Conservation (phyloP, 1,140 invertebrate species). For the Lepidurus arcticus region DNA sequence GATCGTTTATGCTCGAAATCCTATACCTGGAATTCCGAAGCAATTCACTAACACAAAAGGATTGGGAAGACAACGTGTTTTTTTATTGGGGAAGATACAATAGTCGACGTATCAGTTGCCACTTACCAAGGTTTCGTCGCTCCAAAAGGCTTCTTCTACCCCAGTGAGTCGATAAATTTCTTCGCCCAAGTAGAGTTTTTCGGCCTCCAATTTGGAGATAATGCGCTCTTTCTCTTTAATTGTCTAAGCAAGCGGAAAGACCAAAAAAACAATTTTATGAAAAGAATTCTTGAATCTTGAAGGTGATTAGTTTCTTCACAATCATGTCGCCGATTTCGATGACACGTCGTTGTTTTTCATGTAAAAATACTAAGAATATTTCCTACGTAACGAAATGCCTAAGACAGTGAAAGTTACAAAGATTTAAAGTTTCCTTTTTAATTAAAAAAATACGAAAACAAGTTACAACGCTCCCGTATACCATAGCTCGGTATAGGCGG, state of each 20-base stretch:
- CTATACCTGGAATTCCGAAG: neutral
- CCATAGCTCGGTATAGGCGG: no score
- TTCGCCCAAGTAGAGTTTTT: slow-evolving; percentile 40
- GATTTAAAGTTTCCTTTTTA: no score
- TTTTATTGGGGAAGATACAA: neutral
- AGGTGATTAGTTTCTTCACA: no score
- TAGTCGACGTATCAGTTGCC: neutral
- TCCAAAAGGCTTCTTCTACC: slow-evolving; percentile 40
- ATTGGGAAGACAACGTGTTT: neutral
- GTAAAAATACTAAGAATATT: no score
- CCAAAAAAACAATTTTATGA: no score
- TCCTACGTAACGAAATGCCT: no score
- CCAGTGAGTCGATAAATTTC: slow-evolving; percentile 38
- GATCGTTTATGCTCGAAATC: neutral
- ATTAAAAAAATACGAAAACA: no score
- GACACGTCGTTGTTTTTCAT: no score
- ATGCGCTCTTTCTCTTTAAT: slow-evolving; percentile 29
- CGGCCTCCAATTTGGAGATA: slow-evolving; percentile 39
- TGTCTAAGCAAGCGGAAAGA: neutral
- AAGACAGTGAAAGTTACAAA: no score
- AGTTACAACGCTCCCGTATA: no score
- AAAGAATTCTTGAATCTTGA: no score
- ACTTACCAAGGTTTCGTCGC: slow-evolving; percentile 40
- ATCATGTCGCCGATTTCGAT: no score
- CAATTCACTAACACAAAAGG: neutral